A percentile compares a stretch with the other conserved stretches of the same genome.
Evolutionary conservation across 2,113 vertebrate species (phyloP).

Genomic region (Corvus moneduloides): DNA sequence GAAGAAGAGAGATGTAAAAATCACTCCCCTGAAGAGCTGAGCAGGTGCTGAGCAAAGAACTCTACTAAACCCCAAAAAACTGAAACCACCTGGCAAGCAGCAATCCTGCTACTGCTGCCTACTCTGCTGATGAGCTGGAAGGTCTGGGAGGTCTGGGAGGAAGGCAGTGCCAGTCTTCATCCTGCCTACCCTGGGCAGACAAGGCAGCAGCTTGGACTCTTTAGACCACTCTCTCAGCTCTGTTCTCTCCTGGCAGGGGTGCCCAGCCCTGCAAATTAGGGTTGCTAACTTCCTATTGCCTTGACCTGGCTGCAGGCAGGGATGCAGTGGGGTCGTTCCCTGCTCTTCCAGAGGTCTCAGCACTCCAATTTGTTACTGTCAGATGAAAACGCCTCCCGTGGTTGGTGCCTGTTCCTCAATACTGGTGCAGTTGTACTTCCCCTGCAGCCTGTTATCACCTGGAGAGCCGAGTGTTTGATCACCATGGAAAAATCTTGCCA

Average conservation of each 20-base stretch:
- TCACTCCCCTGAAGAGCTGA: neutral
- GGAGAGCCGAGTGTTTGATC: neutral
- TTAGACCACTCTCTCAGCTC: neutral
- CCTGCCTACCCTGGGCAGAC: neutral
- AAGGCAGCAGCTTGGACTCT: neutral
- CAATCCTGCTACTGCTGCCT: neutral
- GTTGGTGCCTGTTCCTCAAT: neutral
- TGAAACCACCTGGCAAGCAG: neutral
- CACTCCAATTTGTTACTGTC: neutral
- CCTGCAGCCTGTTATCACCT: neutral
- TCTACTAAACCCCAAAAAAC: neutral
- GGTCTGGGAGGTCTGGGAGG: neutral
- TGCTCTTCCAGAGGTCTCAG: neutral
- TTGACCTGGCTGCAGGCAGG: neutral
- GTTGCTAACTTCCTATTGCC: neutral
- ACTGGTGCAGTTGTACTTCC: neutral
- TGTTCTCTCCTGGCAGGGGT: neutral
- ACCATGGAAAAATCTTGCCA: conserved; percentile 11
- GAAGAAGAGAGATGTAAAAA: neutral
- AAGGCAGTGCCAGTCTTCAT: neutral
- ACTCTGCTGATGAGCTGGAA: neutral
- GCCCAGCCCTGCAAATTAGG: neutral
- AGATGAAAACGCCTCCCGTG: neutral
- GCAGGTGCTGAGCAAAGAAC: neutral
- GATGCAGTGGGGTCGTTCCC: neutral